phyloP scores from a whole-genome alignment of 2,113 vertebrate genomes.

The Gadus chalcogrammus region DNA sequence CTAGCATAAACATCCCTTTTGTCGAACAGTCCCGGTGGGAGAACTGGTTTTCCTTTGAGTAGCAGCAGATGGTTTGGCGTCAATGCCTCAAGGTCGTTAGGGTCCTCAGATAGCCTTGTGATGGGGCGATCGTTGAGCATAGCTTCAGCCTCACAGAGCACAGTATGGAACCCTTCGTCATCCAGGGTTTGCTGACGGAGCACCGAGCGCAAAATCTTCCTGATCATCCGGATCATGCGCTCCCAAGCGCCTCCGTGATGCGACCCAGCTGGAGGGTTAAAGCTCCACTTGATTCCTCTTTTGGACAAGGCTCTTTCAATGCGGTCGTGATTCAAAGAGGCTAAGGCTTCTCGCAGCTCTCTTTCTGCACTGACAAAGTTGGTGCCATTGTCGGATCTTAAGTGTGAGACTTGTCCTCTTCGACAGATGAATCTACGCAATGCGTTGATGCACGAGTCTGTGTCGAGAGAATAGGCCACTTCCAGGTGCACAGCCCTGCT shows the following conservation, averaged over 20 bases:
- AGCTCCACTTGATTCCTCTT: not conserved
- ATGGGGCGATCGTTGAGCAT: too few relatives aligned
- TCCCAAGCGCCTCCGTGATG: not conserved
- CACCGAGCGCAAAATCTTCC: not conserved
- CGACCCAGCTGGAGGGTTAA: not conserved
- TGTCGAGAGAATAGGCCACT: not conserved
- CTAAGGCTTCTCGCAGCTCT: not conserved
- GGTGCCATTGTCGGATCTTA: too few relatives aligned
- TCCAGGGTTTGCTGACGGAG: not conserved
- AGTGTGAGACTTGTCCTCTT: not conserved
- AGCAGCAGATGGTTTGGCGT: not conserved
- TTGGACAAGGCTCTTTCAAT: not conserved
- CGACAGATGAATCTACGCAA: not conserved
- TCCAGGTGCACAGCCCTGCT: not conserved
- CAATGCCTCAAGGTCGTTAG: too few relatives aligned
- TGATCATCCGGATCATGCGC: not conserved
- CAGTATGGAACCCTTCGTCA: not conserved
- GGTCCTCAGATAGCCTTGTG: not conserved
- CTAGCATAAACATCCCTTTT: not conserved
- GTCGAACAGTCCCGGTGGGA: too few relatives aligned
- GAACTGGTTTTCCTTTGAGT: not conserved
- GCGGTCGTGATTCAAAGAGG: too few relatives aligned
- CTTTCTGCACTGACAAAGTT: not conserved
- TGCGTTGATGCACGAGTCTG: not conserved
- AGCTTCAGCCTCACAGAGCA: not conserved